Percentiles rank a stretch among this genome's conserved stretches.
phyloP scores from a whole-genome alignment of 2,888 invertebrate species.

The Emmelina monodactyla region DNA sequence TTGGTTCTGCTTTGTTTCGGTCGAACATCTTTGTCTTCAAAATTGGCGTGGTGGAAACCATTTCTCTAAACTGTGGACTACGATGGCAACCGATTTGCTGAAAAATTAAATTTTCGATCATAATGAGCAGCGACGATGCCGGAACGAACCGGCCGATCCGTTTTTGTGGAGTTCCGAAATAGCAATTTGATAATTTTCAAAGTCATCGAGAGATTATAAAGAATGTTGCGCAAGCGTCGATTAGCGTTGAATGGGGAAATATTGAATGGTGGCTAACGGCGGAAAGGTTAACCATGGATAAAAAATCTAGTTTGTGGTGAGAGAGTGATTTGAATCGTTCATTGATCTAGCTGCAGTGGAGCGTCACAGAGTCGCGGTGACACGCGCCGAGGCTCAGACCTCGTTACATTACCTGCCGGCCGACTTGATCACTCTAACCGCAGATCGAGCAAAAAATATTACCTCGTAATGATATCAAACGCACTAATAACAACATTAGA shows the following conservation, averaged over 20 bases:
- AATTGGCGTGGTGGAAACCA: conserved; percentile 39
- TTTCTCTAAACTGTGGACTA: conserved; percentile 27
- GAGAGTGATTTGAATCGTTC: conserved; percentile 38
- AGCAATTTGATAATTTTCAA: not conserved
- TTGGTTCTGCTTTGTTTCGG: conserved; percentile 57
- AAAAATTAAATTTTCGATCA: conserved; percentile 41
- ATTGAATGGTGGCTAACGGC: not conserved
- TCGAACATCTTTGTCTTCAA: conserved; percentile 54
- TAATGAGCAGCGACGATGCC: conserved; percentile 28
- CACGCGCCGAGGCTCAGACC: too few species aligned
- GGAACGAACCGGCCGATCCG: conserved; percentile 28
- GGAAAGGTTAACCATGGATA: not conserved
- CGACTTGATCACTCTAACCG: too few species aligned
- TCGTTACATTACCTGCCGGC: too few species aligned
- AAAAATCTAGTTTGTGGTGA: not conserved
- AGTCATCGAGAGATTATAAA: conserved; percentile 19
- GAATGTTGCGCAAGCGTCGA: conserved; percentile 31
- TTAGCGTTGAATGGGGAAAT: not conserved
- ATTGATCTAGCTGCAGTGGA: conserved; percentile 44
- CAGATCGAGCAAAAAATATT: too few species aligned
- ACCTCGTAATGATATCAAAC: too few species aligned
- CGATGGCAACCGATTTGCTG: conserved; percentile 36
- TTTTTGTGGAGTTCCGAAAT: too few species aligned
- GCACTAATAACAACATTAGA: too few species aligned
- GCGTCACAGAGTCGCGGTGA: conserved; percentile 35